These are phyloP conservation scores for Drosophila sturtevanti DNA, from an alignment of 1,140 invertebrate genomes.

Conservation along the genomic window DNA sequence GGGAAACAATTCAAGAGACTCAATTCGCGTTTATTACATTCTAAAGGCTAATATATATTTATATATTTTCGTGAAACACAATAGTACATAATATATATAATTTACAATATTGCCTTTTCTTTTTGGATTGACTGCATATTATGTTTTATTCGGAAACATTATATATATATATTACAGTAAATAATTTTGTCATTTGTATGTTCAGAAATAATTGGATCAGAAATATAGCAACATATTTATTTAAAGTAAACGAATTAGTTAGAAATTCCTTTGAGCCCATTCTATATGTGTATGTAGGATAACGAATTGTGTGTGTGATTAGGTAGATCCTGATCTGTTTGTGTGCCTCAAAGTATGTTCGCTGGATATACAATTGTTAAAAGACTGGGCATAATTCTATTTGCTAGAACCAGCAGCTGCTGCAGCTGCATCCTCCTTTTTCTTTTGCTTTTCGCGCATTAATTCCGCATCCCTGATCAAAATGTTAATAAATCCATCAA, in stretches of 20 bases:
- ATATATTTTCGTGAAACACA: slow-evolving; percentile 52
- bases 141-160: slow-evolving; percentile 72
- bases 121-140: slow-evolving; percentile 65
- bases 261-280: slow-evolving; percentile 38
- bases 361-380: neutral
- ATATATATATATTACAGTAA: slow-evolving; percentile 69
- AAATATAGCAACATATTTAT: slow-evolving; percentile 35
- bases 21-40: neutral
- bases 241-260: slow-evolving; percentile 31
- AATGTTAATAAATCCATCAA: no score
- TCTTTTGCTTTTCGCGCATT: slow-evolving; percentile 91
- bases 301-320: slow-evolving; percentile 27
- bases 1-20: neutral
- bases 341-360: neutral
- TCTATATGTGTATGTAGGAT: slow-evolving; percentile 26
- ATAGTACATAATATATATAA: slow-evolving; percentile 45
- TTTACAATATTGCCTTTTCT: neutral
- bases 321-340: slow-evolving; percentile 15
- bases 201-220: slow-evolving; percentile 58
- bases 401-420: slow-evolving; percentile 62
- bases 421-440: slow-evolving; percentile 84
- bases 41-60: slow-evolving; percentile 23
- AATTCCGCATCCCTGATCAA: slow-evolving; percentile 91
- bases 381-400: slow-evolving; percentile 32
- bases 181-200: slow-evolving; percentile 76